Conservation (phyloP, 1,140 invertebrate species). For the Macrosteles quadrilineatus region DNA sequence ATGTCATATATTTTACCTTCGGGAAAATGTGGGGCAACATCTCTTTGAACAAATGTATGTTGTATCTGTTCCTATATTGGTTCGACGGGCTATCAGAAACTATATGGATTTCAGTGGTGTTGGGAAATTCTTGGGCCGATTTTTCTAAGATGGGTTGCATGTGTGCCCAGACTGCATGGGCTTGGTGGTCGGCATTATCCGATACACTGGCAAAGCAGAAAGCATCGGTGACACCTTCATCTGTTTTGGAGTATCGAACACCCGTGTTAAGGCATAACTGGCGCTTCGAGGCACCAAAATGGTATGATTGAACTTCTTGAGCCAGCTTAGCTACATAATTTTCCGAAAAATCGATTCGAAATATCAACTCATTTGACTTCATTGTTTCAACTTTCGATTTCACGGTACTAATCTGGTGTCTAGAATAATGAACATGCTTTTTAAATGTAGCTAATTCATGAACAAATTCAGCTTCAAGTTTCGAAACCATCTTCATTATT, state of each 20-base stretch:
- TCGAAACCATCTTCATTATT: no score
- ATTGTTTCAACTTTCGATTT: neutral
- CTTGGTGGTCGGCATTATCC: neutral
- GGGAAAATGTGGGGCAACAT: neutral
- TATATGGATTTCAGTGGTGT: neutral
- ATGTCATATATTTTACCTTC: neutral
- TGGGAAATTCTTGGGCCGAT: neutral
- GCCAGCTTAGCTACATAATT: constrained; percentile 1
- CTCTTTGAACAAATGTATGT: neutral
- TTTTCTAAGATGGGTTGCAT: constrained; percentile 1
- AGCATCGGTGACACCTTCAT: neutral
- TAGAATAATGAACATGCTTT: neutral
- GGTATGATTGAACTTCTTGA: neutral
- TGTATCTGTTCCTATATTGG: neutral
- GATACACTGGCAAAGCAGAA: neutral
- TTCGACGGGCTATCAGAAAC: neutral
- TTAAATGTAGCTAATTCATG: neutral
- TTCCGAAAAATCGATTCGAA: constrained; percentile 15
- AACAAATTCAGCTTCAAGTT: no score
- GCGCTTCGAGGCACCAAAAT: neutral
- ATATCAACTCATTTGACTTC: neutral
- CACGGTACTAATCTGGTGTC: neutral
- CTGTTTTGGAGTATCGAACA: neutral
- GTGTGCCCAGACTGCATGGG: neutral
- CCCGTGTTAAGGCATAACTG: neutral